These are phyloP conservation scores for Pseudolycoriella hygida DNA, from an alignment of 2,888 invertebrate genomes.

Conservation along the genomic window DNA sequence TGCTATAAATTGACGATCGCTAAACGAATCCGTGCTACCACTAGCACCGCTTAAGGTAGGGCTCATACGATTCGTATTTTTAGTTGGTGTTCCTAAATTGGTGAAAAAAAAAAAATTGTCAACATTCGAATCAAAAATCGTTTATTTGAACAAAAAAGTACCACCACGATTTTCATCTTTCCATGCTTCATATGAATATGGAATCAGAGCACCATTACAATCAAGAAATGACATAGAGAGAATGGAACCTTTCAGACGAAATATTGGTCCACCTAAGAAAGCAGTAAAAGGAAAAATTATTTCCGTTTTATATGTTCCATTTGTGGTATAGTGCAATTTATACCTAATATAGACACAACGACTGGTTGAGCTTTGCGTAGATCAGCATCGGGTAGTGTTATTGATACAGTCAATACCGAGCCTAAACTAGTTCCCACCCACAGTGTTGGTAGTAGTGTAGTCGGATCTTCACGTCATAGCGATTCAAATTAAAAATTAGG, in stretches of 20 bases:
- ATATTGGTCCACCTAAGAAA: conserved; percentile 88
- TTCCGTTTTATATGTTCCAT: background rate
- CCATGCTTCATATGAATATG: conserved; percentile 83
- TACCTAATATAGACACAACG: conserved; percentile 74
- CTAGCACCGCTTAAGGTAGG: conserved; percentile 40
- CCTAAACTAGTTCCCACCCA: conserved; percentile 98
- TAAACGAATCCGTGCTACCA: conserved; percentile 28
- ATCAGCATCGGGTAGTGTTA: conserved; percentile 67
- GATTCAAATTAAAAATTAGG: background rate
- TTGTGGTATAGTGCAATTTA: conserved; percentile 11
- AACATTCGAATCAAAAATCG: no score
- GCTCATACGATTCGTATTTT: conserved; percentile 51
- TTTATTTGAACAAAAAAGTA: background rate
- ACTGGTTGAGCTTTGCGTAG: conserved; percentile 70
- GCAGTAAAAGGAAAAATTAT: no score
- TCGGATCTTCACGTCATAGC: conserved; percentile 44
- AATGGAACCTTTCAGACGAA: conserved; percentile 90
- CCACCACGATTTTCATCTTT: conserved; percentile 57
- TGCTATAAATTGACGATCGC: conserved; percentile 83
- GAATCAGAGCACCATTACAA: conserved; percentile 81
- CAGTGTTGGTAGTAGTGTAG: conserved; percentile 67
- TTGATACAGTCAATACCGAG: conserved; percentile 82
- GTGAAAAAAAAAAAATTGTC: background rate
- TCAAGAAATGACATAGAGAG: conserved; percentile 91
- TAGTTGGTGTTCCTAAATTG: conserved; percentile 42